These are phyloP conservation scores for Opisthograptis luteolata DNA, from an alignment of 2,888 invertebrate genomes.

Conservation along the genomic window DNA sequence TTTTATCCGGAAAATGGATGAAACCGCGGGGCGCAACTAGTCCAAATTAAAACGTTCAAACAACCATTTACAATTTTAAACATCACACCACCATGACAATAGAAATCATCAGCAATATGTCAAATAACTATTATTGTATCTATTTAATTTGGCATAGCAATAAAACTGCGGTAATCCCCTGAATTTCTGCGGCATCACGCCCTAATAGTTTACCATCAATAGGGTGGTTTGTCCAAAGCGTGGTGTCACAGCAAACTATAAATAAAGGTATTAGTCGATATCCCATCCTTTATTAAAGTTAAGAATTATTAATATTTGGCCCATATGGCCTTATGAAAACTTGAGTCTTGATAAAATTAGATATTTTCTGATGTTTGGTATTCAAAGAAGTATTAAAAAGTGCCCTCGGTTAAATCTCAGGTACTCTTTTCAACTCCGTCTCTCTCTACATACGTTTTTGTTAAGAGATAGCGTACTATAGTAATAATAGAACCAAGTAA, in stretches of 20 bases:
- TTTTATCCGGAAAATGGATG: too few relatives aligned
- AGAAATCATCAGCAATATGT: neutral
- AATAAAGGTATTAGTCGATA: conserved; percentile 70
- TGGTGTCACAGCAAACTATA: conserved; percentile 66
- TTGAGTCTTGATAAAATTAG: neutral
- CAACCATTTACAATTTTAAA: neutral
- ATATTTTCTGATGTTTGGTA: too few relatives aligned
- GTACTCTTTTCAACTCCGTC: too few relatives aligned
- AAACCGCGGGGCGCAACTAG: too few relatives aligned
- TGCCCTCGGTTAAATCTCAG: too few relatives aligned
- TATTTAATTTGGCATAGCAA: conserved; percentile 38
- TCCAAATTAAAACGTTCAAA: too few relatives aligned
- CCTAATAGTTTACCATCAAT: conserved; percentile 52
- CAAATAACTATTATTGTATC: conserved; percentile 45
- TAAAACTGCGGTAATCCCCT: conserved; percentile 63
- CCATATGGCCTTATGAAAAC: conserved; percentile 9
- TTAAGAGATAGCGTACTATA: too few relatives aligned
- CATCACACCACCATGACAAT: neutral
- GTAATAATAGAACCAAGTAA: too few relatives aligned
- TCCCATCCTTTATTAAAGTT: conserved; percentile 26
- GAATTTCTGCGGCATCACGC: conserved; percentile 66
- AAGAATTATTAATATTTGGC: conserved; percentile 46
- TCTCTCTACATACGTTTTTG: too few relatives aligned
- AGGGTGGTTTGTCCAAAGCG: conserved; percentile 35
- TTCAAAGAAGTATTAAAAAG: too few relatives aligned